These are phyloP conservation scores for Stenotaenia linearis DNA, from an alignment of 2,888 invertebrate genomes.

Conservation along the genomic window DNA sequence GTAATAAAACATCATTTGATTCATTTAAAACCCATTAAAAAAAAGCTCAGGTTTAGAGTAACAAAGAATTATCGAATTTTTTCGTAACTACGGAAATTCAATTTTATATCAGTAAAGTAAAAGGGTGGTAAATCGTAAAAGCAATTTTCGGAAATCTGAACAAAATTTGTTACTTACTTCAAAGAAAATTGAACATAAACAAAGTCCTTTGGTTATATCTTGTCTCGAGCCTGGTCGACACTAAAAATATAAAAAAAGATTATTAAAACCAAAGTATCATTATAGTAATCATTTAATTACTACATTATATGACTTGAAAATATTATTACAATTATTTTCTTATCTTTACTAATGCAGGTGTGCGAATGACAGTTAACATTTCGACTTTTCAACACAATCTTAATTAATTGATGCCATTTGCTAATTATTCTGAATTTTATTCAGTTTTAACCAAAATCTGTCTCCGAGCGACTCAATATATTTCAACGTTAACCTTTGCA, in stretches of 20 bases:
- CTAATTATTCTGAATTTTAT: neutral
- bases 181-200: conserved; percentile 63
- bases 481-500: too few species aligned
- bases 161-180: conserved; percentile 60
- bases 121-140: too few species aligned
- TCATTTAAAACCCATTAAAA: too few species aligned
- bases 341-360: neutral
- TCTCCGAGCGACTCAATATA: too few species aligned
- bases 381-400: neutral
- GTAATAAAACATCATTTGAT: too few species aligned
- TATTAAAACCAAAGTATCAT: neutral
- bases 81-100: too few species aligned
- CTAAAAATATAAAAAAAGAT: conserved; percentile 42
- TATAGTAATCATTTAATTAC: too few species aligned
- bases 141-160: too few species aligned
- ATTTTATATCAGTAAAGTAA: too few species aligned
- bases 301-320: too few species aligned
- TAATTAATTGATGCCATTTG: neutral
- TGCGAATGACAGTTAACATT: neutral
- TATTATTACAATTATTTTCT: neutral
- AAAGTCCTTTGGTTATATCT: conserved; percentile 71
- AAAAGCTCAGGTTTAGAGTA: too few species aligned
- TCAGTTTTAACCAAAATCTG: neutral
- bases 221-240: conserved; percentile 59
- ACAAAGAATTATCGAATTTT: too few species aligned